A percentile compares a stretch with the other conserved stretches of the same genome.
Evolutionary conservation across 2,797 vertebrate species (phyloP).

Genomic region (Miichthys miiuy): DNA sequence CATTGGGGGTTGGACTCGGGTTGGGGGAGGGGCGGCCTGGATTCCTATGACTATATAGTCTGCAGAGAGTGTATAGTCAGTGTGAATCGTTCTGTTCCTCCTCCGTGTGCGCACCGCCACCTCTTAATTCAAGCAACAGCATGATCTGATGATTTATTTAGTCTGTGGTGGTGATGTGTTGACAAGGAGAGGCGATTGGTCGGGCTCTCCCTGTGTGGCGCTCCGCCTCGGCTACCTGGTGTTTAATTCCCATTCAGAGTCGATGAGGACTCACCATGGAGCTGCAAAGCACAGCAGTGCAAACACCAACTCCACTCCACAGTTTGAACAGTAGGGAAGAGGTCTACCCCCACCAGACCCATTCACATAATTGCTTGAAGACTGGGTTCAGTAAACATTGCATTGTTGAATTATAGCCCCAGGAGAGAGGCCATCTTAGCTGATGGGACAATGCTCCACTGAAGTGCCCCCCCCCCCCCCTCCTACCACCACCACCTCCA

Average conservation of each 20-base stretch:
- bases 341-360: slow-evolving; percentile 47
- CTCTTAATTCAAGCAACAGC: slow-evolving; percentile 21
- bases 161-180: slow-evolving; percentile 26
- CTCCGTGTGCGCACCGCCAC: slow-evolving; percentile 33
- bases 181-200: slow-evolving; percentile 24
- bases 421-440: slow-evolving; percentile 64
- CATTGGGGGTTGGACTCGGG: slow-evolving; percentile 32
- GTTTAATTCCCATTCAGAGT: slow-evolving; percentile 66
- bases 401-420: slow-evolving; percentile 73
- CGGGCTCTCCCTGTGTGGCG: slow-evolving; percentile 4
- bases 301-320: slow-evolving; percentile 72
- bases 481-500: not conserved
- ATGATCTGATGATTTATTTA: slow-evolving; percentile 55
- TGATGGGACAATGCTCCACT: slow-evolving; percentile 55
- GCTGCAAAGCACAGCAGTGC: slow-evolving; percentile 65
- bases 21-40: slow-evolving; percentile 60
- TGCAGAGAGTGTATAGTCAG: slow-evolving; percentile 50
- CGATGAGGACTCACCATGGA: slow-evolving; percentile 41
- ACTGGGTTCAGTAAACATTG: slow-evolving; percentile 78
- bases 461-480: slow-evolving; percentile 41
- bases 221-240: slow-evolving; percentile 52
- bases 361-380: slow-evolving; percentile 76
- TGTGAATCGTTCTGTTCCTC: slow-evolving; percentile 49
- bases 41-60: slow-evolving; percentile 67
- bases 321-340: slow-evolving; percentile 72